These are phyloP conservation scores for Nibea albiflora DNA, from an alignment of 2,113 vertebrate genomes.

Conservation along the genomic window DNA sequence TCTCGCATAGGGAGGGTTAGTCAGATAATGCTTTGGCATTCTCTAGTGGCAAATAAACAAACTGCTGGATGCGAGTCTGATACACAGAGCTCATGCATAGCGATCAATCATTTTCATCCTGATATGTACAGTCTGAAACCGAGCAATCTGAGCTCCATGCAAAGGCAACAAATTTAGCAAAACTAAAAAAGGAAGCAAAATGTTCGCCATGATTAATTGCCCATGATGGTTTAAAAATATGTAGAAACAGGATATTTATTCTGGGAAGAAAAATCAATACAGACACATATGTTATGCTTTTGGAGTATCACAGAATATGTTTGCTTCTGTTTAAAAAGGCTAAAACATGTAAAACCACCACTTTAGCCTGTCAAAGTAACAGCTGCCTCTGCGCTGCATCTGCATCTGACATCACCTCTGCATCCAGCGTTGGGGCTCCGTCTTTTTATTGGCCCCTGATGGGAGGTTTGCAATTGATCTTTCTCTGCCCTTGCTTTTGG, in stretches of 20 bases:
- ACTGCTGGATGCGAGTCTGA: background rate
- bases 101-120: background rate
- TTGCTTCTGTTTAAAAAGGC: background rate
- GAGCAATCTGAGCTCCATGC: background rate
- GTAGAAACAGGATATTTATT: background rate
- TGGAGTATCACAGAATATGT: no score
- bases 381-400: background rate
- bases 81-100: background rate
- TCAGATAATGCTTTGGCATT: background rate
- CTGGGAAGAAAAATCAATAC: slow-evolving; percentile 12
- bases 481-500: slow-evolving; percentile 57
- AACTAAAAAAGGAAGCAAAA: background rate
- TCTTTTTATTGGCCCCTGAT: slow-evolving; percentile 32
- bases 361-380: slow-evolving; percentile 14
- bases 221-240: background rate
- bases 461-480: slow-evolving; percentile 51
- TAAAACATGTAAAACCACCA: slow-evolving; percentile 20
- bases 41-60: background rate
- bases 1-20: background rate
- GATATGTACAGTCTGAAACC: background rate
- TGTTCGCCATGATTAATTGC: background rate
- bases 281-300: background rate
- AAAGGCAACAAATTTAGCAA: background rate
- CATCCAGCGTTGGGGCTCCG: background rate
- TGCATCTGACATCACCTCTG: slow-evolving; percentile 14